Evolutionary conservation across 2,888 invertebrate species (phyloP), one percentile per base, ranked within the genome.

Genomic region (Drosophila seclusa): DNA sequence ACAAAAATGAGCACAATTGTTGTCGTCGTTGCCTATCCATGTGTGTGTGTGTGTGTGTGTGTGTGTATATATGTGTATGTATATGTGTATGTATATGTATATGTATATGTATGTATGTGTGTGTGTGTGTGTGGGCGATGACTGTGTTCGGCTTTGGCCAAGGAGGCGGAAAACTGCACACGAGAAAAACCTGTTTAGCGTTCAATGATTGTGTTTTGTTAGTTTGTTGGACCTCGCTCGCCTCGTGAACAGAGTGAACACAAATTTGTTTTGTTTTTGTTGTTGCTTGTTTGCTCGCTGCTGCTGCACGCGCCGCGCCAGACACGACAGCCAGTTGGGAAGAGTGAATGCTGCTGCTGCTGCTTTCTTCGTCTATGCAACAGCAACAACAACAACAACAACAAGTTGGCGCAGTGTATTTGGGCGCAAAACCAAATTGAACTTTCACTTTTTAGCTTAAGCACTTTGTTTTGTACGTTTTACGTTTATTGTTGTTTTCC

Each of bases 101-200:
- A 45, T 62, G 50, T 45, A 53, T 57, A 53, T 68, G 32, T 57
- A 67, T 77, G 74, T 78, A 3, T 8, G 2, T 32, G 10, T 32
- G 4, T 11, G 54, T 45, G 62, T 68, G 42, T 57, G 73, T 77
- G 81, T 81, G 70, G 70, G 79, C 63, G 82, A 70, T 65, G 78
- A 73, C 58, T 76, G 61, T 71, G 58, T 81, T 82, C 62, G 68
- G 65, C 78, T 79, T 76, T 73, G 73, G 84, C 79, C 79, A 87
- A 87, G 87, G 89, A 89, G 87, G 89, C 89, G 85, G 89, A 85
- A 85, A 85, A 89, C 68, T 82, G 89, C 80, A 80, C 85, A 89
- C 89, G 89, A 85, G 85, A 85, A 89, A 85, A 85, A 85, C 85
- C 89, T 80, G 85, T 85, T 85, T 85, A 76, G 82, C 89, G 85